Percentiles rank a stretch among this genome's conserved stretches.
phyloP scores from a whole-genome alignment of 2,797 vertebrate species.

The Moxostoma hubbsi region DNA sequence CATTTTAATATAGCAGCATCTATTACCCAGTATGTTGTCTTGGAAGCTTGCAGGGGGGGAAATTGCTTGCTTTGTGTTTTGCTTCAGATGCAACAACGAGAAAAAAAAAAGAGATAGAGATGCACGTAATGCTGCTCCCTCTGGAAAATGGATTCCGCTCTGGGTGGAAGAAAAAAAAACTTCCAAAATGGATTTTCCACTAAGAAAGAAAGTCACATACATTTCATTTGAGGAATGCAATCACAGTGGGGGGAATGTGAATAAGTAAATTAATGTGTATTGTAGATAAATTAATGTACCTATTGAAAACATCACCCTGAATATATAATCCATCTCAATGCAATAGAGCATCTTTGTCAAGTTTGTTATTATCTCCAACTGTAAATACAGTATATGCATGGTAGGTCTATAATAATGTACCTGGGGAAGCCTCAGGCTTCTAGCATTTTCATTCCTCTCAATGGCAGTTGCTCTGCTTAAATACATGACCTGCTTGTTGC shows the following conservation, averaged over 20 bases:
- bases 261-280: slow-evolving; percentile 37
- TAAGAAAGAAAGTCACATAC: slow-evolving; percentile 45
- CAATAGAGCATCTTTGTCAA: neutral
- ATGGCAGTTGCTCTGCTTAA: too few relatives aligned
- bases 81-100: slow-evolving; percentile 10
- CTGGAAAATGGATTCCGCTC: slow-evolving; percentile 29
- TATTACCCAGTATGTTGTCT: slow-evolving; percentile 25
- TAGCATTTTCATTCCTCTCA: too few relatives aligned
- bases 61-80: slow-evolving; percentile 51
- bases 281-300: slow-evolving; percentile 4
- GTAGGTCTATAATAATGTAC: too few relatives aligned
- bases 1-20: slow-evolving; percentile 18
- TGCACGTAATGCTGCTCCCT: slow-evolving; percentile 7
- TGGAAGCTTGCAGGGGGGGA: slow-evolving; percentile 12
- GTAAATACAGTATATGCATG: too few relatives aligned
- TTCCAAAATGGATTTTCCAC: neutral
- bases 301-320: slow-evolving; percentile 14
- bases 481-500: too few relatives aligned
- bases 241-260: slow-evolving; percentile 39
- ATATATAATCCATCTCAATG: neutral
- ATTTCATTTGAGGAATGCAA: slow-evolving; percentile 53
- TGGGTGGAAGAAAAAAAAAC: slow-evolving; percentile 21
- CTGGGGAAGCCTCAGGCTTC: too few relatives aligned
- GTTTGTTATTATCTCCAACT: neutral
- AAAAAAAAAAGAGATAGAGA: slow-evolving; percentile 22